Evolutionary conservation across 2,113 vertebrate genomes (phyloP), one percentile per base, ranked within the genome.

Genomic region (Amazona guildingii): DNA sequence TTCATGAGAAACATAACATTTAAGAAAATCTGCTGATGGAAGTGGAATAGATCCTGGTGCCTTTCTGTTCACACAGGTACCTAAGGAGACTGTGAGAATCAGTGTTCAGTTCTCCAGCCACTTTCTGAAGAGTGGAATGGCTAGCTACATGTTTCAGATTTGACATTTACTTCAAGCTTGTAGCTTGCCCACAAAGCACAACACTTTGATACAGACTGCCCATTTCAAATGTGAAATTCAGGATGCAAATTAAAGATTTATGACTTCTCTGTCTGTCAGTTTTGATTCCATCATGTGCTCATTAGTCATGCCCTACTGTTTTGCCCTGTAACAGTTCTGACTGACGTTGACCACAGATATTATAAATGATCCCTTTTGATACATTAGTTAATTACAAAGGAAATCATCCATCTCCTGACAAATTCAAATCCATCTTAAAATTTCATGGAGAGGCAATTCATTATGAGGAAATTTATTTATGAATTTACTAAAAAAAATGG

Each of bases 341-440:
- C 59, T 94, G 70, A 96, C 9, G 23, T 67, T 97, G 94, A 63
- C 88, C 82, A 86, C 78, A 83, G 66, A 93, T 94, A 70, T 68
- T 97, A 95, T 76, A 97, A 93, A 94, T 90, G 28, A 91, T 66
- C 62, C 64, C 59, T 96, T 97, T 96, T 94, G 92, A 92, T 95
- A 77, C 59, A 91, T 95, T 92, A 96, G 70, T 92, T 96, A 82
- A 97, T 96, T 96, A 96, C 61, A 67, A 85, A 87, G 94, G 57
- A 96, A 95, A 88, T 95, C n/a, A 91, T 78, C 57, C 57, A 87
- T 96, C 79, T 95, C 27, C 28, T 75, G 63, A 70, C n/a, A 79
- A 95, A 95, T 95, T 95, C 64, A 96, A 96, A 94, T 93, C 81
- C 46, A 61, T 96, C 87, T 97, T 96, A 97, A 87, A 97, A 91